Evolutionary conservation across 2,113 vertebrate species (phyloP).

Genomic region (Xenotilapia flavipinnis): DNA sequence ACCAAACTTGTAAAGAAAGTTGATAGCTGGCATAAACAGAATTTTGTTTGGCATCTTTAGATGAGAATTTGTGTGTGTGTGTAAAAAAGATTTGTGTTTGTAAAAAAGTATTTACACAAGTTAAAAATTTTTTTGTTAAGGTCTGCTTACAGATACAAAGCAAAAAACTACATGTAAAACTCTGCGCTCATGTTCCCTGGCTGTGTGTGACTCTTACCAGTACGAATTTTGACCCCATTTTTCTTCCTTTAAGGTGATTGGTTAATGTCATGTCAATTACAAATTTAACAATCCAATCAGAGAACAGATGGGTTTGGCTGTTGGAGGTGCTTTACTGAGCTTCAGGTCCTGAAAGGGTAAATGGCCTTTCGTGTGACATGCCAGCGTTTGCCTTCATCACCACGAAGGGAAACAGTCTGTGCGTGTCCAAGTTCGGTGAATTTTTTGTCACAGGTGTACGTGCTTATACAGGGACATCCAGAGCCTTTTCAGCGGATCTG

Average conservation of each 20-base stretch:
- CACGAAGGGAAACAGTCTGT: fast-evolving
- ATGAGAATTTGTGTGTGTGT: neutral
- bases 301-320: neutral
- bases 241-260: neutral
- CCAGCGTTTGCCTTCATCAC: neutral
- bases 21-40: fast-evolving
- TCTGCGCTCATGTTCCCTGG: fast-evolving
- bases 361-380: fast-evolving
- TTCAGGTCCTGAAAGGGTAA: neutral
- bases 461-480: neutral
- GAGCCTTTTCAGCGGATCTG: neutral
- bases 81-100: too few species aligned
- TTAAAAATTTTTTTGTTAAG: neutral
- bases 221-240: neutral
- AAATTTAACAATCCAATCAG: neutral
- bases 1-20: neutral
- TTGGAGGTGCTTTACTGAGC: neutral
- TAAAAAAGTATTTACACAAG: neutral
- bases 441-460: neutral
- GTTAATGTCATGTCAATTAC: neutral
- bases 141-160: neutral
- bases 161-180: fast-evolving
- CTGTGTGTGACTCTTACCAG: neutral
- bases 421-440: fast-evolving
- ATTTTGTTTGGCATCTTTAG: neutral